phyloP scores from a whole-genome alignment of 2,888 invertebrate genomes.

The Drosophila picticornis region DNA sequence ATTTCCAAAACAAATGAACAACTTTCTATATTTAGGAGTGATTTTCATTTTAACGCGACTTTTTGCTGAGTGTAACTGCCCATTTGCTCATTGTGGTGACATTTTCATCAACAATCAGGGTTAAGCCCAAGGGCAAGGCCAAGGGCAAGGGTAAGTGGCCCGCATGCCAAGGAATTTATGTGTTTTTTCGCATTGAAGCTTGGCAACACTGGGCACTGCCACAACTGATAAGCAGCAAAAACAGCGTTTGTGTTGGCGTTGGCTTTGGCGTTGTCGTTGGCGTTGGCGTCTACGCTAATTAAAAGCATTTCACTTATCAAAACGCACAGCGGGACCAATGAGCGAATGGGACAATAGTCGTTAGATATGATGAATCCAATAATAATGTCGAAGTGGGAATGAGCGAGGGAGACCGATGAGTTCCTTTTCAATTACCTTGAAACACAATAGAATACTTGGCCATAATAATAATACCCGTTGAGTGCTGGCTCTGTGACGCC shows the following conservation, averaged over 20 bases:
- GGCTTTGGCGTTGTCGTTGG: neutral
- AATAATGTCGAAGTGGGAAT: neutral
- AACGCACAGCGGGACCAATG: slow-evolving; percentile 56
- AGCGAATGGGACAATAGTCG: slow-evolving; percentile 45
- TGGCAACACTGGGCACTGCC: slow-evolving; percentile 57
- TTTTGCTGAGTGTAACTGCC: neutral
- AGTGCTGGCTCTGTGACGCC: slow-evolving; percentile 5
- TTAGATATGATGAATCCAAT: slow-evolving; percentile 51
- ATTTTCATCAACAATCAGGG: slow-evolving; percentile 41
- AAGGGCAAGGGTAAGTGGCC: slow-evolving; percentile 17
- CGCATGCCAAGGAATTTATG: slow-evolving; percentile 30
- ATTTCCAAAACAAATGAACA: neutral
- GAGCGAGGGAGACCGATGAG: neutral
- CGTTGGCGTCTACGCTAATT: slow-evolving; percentile 63
- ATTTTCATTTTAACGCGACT: neutral
- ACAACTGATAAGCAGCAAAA: slow-evolving; percentile 38
- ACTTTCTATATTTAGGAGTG: neutral
- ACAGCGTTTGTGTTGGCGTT: slow-evolving; percentile 23
- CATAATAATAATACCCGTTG: slow-evolving; percentile 14
- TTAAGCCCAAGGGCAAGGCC: slow-evolving; percentile 1
- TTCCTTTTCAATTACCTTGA: slow-evolving; percentile 28
- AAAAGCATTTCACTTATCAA: slow-evolving; percentile 75
- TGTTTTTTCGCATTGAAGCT: slow-evolving; percentile 16
- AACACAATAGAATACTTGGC: slow-evolving; percentile 30
- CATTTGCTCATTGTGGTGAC: slow-evolving; percentile 28